phyloP scores from a whole-genome alignment of 1,140 invertebrate genomes.

The Rhizoglyphus robini region DNA sequence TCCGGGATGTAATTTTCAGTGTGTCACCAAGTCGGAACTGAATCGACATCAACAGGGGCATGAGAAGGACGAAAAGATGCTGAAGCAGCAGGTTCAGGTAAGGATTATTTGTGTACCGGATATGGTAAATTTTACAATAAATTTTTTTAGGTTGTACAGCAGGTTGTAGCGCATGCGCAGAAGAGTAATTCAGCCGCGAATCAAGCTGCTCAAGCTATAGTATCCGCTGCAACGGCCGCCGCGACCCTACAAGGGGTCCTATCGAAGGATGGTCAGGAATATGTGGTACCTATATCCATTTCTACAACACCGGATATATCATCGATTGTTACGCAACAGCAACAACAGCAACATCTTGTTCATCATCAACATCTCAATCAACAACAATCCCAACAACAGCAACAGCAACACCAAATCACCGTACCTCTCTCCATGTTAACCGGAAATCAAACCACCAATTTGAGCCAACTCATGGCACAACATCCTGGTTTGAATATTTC shows the following conservation, averaged over 20 bases:
- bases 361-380: neutral
- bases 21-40: neutral
- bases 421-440: too few relatives aligned
- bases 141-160: neutral
- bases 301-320: neutral
- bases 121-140: neutral
- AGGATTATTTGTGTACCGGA: neutral
- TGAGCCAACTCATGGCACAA: too few relatives aligned
- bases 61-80: neutral
- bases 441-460: neutral
- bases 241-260: neutral
- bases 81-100: neutral
- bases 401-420: neutral
- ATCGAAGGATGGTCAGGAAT: too few relatives aligned
- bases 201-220: neutral
- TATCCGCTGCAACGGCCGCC: neutral
- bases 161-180: neutral
- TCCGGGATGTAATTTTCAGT: neutral
- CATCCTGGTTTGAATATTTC: too few relatives aligned
- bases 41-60: neutral
- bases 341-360: constrained; percentile 1
- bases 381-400: neutral
- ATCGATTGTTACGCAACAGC: neutral
- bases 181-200: neutral
- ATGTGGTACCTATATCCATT: neutral